These are phyloP conservation scores for Ecdyonurus torrentis DNA, from an alignment of 2,888 invertebrate species.

Conservation along the genomic window DNA sequence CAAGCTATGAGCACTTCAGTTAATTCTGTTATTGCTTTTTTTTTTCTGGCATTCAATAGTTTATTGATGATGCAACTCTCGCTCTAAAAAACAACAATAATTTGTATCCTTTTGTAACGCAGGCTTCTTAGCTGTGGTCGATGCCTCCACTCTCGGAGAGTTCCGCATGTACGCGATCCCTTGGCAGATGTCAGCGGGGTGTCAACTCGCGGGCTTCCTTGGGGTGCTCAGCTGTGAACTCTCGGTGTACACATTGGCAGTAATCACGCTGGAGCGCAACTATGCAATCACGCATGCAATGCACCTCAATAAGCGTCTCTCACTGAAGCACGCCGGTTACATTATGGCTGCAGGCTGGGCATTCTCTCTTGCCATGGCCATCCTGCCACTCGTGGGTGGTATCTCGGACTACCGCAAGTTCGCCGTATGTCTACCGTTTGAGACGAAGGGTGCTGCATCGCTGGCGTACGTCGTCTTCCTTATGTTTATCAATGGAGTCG, in stretches of 20 bases:
- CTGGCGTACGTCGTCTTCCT: conserved; percentile 78
- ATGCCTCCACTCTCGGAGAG: conserved; percentile 88
- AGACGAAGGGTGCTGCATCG: conserved; percentile 61
- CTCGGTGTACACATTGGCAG: conserved; percentile 88
- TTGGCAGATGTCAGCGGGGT: conserved; percentile 92
- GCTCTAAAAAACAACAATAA: no score
- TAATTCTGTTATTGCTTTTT: no score
- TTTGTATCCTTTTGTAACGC: conserved; percentile 16
- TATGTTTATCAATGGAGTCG: conserved; percentile 82
- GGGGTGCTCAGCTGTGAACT: conserved; percentile 88
- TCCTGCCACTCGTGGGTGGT: conserved; percentile 75
- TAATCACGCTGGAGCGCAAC: conserved; percentile 88
- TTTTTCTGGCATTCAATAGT: no score
- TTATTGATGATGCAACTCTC: no score
- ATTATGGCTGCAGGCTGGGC: conserved; percentile 91
- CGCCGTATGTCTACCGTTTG: conserved; percentile 92
- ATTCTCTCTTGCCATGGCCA: conserved; percentile 71
- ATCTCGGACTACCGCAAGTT: conserved; percentile 81
- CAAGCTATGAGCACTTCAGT: no score
- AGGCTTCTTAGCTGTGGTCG: conserved; percentile 89
- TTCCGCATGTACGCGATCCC: conserved; percentile 92
- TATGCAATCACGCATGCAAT: conserved; percentile 97
- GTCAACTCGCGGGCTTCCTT: conserved; percentile 86
- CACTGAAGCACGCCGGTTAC: conserved; percentile 74
- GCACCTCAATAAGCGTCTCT: conserved; percentile 85